A percentile compares a stretch with the other conserved stretches of the same genome.
phyloP scores from a whole-genome alignment of 1,140 invertebrate genomes.

The Choristoneura fumiferana region DNA sequence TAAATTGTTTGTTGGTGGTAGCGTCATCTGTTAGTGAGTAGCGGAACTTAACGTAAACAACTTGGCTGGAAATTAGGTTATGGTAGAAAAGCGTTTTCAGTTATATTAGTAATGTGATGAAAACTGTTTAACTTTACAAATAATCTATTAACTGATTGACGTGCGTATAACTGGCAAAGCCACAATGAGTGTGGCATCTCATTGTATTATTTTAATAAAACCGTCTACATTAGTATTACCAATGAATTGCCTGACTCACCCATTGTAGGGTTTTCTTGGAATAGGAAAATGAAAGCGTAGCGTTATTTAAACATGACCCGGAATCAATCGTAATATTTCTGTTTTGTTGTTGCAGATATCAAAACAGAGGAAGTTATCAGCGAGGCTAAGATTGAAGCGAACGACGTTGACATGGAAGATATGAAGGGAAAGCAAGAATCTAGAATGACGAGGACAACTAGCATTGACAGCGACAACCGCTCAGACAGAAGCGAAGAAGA shows the following conservation, averaged over 20 bases:
- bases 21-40: conserved; percentile 38
- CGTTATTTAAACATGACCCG: conserved; percentile 65
- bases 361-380: conserved; percentile 69
- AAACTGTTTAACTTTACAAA: conserved; percentile 18
- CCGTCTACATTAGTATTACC: conserved; percentile 43
- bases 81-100: conserved; percentile 6
- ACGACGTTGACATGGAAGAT: conserved; percentile 44
- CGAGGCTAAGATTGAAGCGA: conserved; percentile 64
- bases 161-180: conserved; percentile 22
- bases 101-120: conserved; percentile 12
- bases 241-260: conserved; percentile 65
- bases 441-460: conserved; percentile 52
- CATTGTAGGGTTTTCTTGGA: conserved; percentile 72
- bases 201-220: conserved; percentile 65
- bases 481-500: conserved; percentile 76
- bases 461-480: conserved; percentile 69
- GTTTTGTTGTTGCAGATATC: conserved; percentile 72
- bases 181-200: conserved; percentile 44
- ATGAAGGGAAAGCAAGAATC: conserved; percentile 53
- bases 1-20: not conserved
- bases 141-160: conserved; percentile 63
- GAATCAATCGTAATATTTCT: conserved; percentile 62
- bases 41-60: conserved; percentile 8
- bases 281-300: conserved; percentile 67
- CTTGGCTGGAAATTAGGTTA: not conserved